A percentile compares a stretch with the other conserved stretches of the same genome.
Conservation (phyloP, 2,888 invertebrate species). For the Hydriomena furcata region DNA sequence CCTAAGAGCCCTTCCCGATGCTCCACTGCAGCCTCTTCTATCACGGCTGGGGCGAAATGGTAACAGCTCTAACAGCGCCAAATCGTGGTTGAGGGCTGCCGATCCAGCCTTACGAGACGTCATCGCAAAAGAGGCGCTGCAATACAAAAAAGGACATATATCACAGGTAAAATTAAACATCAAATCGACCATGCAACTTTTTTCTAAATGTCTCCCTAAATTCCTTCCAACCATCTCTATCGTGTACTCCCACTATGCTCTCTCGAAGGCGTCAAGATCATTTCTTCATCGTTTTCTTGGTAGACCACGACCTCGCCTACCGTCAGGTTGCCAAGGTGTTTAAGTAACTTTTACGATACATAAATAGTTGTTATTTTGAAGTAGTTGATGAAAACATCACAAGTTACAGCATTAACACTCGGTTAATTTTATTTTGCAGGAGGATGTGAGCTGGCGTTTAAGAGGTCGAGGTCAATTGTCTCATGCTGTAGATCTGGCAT, state of each 20-base stretch:
- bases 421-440: constrained; percentile 77
- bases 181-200: too few species aligned
- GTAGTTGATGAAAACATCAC: too few species aligned
- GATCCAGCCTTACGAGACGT: constrained; percentile 91
- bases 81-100: constrained; percentile 88
- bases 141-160: constrained; percentile 87
- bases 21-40: constrained; percentile 89
- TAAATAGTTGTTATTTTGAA: too few species aligned
- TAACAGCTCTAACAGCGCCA: constrained; percentile 77
- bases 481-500: constrained; percentile 88
- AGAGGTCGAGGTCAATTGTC: constrained; percentile 89
- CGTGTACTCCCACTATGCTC: too few species aligned
- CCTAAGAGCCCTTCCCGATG: constrained; percentile 90
- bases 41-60: constrained; percentile 86
- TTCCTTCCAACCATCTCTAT: too few species aligned
- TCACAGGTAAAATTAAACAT: constrained; percentile 62
- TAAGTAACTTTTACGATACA: too few species aligned
- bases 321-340: too few species aligned
- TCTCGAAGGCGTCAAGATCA: too few species aligned
- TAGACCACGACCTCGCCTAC: too few species aligned
- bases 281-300: too few species aligned
- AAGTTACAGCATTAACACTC: too few species aligned
- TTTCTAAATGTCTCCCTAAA: too few species aligned
- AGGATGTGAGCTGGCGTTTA: constrained; percentile 88
- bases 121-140: constrained; percentile 93